Evolutionary conservation across 2,888 invertebrate genomes (phyloP), one percentile per base, ranked within the genome.

Genomic region (Hirtodrosophila alboralis): DNA sequence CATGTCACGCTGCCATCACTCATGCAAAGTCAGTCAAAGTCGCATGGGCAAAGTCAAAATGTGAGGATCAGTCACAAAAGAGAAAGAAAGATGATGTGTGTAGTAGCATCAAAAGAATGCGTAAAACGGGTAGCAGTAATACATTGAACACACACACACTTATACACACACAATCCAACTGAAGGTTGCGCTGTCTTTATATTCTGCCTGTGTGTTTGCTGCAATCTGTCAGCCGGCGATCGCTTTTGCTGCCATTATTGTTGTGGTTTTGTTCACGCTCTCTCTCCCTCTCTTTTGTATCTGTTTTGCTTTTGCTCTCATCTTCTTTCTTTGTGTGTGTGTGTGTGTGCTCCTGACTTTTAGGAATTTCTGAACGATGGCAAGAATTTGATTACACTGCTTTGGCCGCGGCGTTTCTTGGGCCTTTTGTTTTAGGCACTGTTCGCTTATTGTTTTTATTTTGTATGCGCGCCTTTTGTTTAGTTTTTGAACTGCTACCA

Each of bases 291-390:
- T 18, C 37, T 44, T 28, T 38, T 44, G 45, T 27, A 47, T 44
- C 49, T 61, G 45, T 47, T 28, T 36, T 51, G 30, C 45, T 18
- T 41, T 18, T 37, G 31, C 71, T 52, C 75, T 31, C 44, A 26
- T 40, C 44, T 38, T 40, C 37, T 14, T 9, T 45, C 27, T 18
- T 12, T 59, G 16, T 49, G 28, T 53, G 40, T 27, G 13, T 27
- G 14, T 14, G 48, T 47, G 13, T 26, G 45, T 51, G 68, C 54
- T 69, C 71, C 68, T 86, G 73, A 75, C 71, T 86, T 86, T 85
- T 67, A 64, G 87, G 85, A 86, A 86, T 87, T 87, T 71, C 73
- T 71, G 61, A 80, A 70, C 77, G 86, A 87, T 75, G 81, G 87
- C 64, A 84, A 81, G 86, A 87, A 84, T 84, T 84, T 81, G 63